Conservation (phyloP, 2,888 invertebrate genomes). For the Pemphredon lugubris region DNA sequence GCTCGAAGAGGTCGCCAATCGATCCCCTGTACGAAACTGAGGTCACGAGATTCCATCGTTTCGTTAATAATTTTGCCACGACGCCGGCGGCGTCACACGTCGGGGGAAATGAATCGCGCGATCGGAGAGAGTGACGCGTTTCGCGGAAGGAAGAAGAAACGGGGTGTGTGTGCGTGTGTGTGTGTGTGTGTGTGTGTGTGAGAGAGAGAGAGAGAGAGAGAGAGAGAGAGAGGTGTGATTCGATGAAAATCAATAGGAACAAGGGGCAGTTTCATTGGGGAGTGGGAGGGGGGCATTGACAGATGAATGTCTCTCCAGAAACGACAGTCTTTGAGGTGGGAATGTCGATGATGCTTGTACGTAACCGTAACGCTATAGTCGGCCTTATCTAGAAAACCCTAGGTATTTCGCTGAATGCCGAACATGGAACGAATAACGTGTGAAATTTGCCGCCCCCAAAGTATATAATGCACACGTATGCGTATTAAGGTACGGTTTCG, state of each 20-base stretch:
- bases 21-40: constrained; percentile 56
- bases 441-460: no score
- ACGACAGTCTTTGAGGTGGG: constrained; percentile 47
- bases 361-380: no score
- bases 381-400: no score
- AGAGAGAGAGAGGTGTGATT: background rate
- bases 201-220: constrained; percentile 7
- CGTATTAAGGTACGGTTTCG: no score
- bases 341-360: constrained; percentile 4
- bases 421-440: no score
- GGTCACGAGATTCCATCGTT: constrained; percentile 64
- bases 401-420: no score
- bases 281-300: constrained; percentile 32
- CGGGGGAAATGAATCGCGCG: constrained; percentile 60
- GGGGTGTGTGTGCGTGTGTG: no score
- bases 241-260: constrained; percentile 44
- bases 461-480: no score
- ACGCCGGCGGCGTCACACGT: constrained; percentile 22
- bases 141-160: no score
- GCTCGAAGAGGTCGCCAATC: constrained; percentile 50
- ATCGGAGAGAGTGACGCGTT: no score
- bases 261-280: background rate
- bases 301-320: constrained; percentile 46
- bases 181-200: background rate
- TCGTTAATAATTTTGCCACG: constrained; percentile 61